Evolutionary conservation across 1,140 invertebrate genomes (phyloP), one percentile per base, ranked within the genome.

Genomic region (Drosophila melanica): DNA sequence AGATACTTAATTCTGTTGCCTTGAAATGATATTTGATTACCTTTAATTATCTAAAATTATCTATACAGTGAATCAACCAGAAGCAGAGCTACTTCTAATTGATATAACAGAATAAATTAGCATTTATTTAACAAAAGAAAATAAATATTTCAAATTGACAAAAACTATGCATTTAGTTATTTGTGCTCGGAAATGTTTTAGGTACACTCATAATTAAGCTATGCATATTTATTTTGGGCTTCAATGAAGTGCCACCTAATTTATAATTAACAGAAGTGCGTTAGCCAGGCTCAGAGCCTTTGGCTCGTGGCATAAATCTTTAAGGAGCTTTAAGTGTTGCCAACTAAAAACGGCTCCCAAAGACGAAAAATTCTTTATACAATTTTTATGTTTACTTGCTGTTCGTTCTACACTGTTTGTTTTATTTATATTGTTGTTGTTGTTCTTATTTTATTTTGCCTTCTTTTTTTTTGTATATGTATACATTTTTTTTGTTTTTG

Each of bases 261-360:
- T 69, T 45, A 60, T 69, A 81, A 87, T 86, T 81, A 87, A 79
- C 71, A 64, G 75, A 81, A 86, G 75, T 78, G 45, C 75, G 44
- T 69, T 42, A 20, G 47, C 16, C 23, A 54, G 50, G 14, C 14
- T 16, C 16, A 41, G 53, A 23, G 12, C 30, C 45, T 23, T 48
- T 27, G 42, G 57, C 66, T 63, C 45, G 51, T 45, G 33, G 45
- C 78, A 86, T 86, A 73, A 82, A 86, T 82, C 75, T 86, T 87
- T 73, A 82, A 79, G 79, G 48, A 64, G 27, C 75, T 82, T 82
- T 68, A 86, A 87, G 84, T 86, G 74, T 67, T 63, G 64, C 45
- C 70, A 75, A 76, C 75, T 72, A 53, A 77, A 74, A 58, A 45
- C 35, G 23, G 33, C 27, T 14, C 23, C 48, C 12, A 51, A 50